Conservation (phyloP, 2,888 invertebrate species). For the Eurytoma adleriae region DNA sequence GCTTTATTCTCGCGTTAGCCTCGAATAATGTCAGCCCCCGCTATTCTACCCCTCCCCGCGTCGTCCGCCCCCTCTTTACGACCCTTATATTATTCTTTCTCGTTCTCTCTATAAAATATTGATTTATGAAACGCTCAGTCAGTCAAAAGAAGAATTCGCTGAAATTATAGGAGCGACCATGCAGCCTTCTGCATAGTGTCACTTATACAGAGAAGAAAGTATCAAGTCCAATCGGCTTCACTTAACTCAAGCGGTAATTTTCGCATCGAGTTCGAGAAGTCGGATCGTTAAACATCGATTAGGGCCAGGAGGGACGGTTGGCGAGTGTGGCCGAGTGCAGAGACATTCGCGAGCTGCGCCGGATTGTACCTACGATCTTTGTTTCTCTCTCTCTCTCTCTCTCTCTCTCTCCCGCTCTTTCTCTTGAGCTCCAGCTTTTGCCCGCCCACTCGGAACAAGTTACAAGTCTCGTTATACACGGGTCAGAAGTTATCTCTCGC, state of each 20-base stretch:
- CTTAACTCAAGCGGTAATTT: slow-evolving; percentile 57
- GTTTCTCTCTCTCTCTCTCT: slow-evolving; percentile 23
- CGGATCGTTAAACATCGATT: slow-evolving; percentile 69
- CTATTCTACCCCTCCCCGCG: background rate
- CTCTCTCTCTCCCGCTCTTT: background rate
- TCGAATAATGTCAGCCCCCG: background rate
- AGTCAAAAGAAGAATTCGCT: slow-evolving; percentile 5
- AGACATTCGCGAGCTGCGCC: slow-evolving; percentile 30
- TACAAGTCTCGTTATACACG: slow-evolving; percentile 65
- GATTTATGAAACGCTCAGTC: background rate
- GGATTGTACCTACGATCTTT: slow-evolving; percentile 42
- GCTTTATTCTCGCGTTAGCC: background rate
- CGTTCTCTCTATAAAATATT: background rate
- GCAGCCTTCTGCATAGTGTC: background rate
- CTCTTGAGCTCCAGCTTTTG: background rate
- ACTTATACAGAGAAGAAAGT: background rate
- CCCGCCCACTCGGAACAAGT: slow-evolving; percentile 59
- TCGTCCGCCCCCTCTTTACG: background rate
- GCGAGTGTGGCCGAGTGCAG: slow-evolving; percentile 9
- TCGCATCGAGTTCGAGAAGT: slow-evolving; percentile 61
- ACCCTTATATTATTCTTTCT: background rate
- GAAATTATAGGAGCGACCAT: background rate
- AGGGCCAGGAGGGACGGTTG: slow-evolving; percentile 48
- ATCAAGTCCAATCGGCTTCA: slow-evolving; percentile 45
- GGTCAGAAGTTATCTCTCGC: slow-evolving; percentile 59